Conservation (phyloP, 2,888 invertebrate species). For the Lasioglossum morio region DNA sequence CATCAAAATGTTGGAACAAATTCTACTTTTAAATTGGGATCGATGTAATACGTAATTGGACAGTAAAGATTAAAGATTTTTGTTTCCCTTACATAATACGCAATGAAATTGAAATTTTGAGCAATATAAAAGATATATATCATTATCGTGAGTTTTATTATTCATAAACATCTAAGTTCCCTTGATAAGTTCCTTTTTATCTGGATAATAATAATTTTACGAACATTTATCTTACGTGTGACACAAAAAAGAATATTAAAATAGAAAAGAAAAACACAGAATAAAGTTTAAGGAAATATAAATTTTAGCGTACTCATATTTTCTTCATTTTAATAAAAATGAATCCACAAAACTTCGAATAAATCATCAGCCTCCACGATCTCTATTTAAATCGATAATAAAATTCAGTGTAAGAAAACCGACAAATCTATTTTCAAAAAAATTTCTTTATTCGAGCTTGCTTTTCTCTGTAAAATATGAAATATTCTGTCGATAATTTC, state of each 20-base stretch:
- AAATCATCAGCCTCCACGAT: too few species aligned
- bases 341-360: too few species aligned
- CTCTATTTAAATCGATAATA: too few species aligned
- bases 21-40: not conserved
- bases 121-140: constrained; percentile 28
- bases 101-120: not conserved
- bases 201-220: constrained; percentile 13
- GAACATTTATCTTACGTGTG: not conserved
- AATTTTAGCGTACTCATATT: not conserved
- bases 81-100: not conserved
- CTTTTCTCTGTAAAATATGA: not conserved
- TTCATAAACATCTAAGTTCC: constrained; percentile 35
- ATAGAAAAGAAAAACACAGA: not conserved
- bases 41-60: not conserved
- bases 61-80: not conserved
- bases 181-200: constrained; percentile 35
- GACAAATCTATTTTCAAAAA: not conserved
- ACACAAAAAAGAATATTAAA: not conserved
- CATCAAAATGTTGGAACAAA: not conserved
- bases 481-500: not conserved
- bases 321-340: too few species aligned
- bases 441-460: not conserved
- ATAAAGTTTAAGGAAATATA: not conserved
- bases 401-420: too few species aligned
- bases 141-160: constrained; percentile 40